Base-by-base conservation (phyloP, 2,888 invertebrate species). In the Cephalotes varians region DNA sequence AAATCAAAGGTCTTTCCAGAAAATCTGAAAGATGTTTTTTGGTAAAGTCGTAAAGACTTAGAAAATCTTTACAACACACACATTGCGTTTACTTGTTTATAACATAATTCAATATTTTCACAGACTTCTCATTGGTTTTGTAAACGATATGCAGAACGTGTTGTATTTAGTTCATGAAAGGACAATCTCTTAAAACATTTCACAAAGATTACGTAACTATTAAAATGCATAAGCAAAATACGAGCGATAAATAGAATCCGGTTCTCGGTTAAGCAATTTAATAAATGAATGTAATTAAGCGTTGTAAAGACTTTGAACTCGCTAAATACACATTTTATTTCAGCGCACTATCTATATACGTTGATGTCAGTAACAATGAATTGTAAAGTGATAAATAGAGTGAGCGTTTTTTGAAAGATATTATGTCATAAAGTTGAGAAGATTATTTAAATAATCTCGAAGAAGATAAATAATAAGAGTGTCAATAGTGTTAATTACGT, bases 221-320 rank as follows among this genome's bases (percentile, higher is more conserved):
- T n/a, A 2, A 64, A 51, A 74, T 28, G 18, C 25, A 31, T 10
- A 9, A 25, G 31, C 9, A 25, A 54, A 58, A 44, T 31, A 10
- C 28, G 2, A 56, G 47, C 18, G 7, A 31, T 18, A 69, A n/a
- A n/a, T 54, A 21, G 40, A 56, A 79, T 77, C 77, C 82, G 69
- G 54, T 77, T 82, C 37, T 69, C n/a, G 12, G 3, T 77, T 79
- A 69, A 77, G 18, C 60, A 31, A 82, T 74, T 56, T 40, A 34
- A 34, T 37, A 28, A 47, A 12, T 5, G 9, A 28, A 6, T 25
- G 15, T 54, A 25, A n/a, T 3, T 47, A 21, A 31, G 28, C 7
- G 1, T 31, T 7, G 31, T 47, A 62, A 21, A 62, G 49, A 18
- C 1, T 47, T 18, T 15, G 47, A 10, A 12, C 18, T 74, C 31